These are phyloP conservation scores for Paracanthobrama guichenoti DNA, from an alignment of 2,113 vertebrate species.

Conservation along the genomic window DNA sequence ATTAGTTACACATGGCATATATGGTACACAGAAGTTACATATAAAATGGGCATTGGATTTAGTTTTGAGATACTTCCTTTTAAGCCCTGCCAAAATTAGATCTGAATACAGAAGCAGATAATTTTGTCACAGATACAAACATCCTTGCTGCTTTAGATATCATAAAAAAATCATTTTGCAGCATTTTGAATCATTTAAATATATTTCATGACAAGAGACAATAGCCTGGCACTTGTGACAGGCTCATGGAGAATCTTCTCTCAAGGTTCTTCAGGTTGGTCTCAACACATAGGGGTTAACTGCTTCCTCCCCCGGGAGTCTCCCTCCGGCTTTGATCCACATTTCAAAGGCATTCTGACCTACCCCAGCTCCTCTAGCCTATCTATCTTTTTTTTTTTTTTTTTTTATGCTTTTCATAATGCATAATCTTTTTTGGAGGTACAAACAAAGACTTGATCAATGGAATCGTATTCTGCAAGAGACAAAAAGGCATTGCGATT, in stretches of 20 bases:
- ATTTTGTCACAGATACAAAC: no score
- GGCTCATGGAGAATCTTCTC: not conserved
- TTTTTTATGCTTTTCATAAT: constrained; percentile 43
- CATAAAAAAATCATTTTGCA: not conserved
- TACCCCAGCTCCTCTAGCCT: constrained; percentile 6
- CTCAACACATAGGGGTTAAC: constrained; percentile 40
- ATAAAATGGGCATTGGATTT: no score
- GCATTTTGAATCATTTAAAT: not conserved
- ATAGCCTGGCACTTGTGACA: not conserved
- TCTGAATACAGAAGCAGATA: no score
- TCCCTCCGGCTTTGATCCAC: constrained; percentile 50
- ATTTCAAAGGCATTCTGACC: constrained; percentile 54
- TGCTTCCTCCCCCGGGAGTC: not conserved
- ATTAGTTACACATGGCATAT: no score
- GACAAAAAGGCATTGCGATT: constrained; percentile 33
- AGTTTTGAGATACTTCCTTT: no score
- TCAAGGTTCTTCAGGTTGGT: constrained; percentile 7
- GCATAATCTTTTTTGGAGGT: constrained; percentile 24
- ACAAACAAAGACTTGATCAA: constrained; percentile 50
- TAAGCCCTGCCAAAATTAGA: no score
- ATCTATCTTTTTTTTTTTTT: not conserved
- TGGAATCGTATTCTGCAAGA: constrained; percentile 45
- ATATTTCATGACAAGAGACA: not conserved
- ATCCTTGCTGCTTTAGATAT: no score
- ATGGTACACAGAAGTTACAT: no score